Conservation (phyloP, 2,797 vertebrate genomes). For the Podargus strigoides region DNA sequence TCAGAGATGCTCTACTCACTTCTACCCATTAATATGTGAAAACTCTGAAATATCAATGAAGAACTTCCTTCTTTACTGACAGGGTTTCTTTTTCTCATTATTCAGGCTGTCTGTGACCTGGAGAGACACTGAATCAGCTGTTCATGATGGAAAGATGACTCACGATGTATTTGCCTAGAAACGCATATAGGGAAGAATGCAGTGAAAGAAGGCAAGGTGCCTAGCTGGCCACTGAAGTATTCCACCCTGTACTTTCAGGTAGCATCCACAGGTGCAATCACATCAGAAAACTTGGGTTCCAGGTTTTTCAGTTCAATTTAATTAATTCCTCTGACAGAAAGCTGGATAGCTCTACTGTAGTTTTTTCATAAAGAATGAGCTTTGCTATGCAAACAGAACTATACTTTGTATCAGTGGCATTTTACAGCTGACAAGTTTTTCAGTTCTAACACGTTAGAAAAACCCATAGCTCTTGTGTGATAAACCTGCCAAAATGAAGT, state of each 20-base stretch:
- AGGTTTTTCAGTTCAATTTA: background rate
- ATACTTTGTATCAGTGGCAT: background rate
- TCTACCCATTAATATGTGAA: background rate
- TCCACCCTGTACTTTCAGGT: background rate
- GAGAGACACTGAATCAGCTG: background rate
- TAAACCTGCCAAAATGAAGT: slow-evolving; percentile 8
- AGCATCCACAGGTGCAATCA: background rate
- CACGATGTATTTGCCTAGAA: background rate
- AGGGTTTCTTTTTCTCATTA: background rate
- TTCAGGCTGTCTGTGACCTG: background rate
- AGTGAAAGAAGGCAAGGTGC: background rate
- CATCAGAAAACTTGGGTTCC: background rate
- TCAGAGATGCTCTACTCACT: background rate
- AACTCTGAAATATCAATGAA: background rate
- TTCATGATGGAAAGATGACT: background rate
- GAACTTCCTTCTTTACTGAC: background rate
- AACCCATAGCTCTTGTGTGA: background rate
- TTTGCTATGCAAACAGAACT: background rate
- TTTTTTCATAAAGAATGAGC: background rate
- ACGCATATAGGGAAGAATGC: background rate
- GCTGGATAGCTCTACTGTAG: background rate
- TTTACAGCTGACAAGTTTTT: slow-evolving; percentile 6
- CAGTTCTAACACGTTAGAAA: background rate
- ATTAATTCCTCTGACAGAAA: background rate
- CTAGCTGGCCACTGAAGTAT: background rate